Evolutionary conservation across 2,888 invertebrate species (phyloP).

Genomic region (Liodrosophila aerea): DNA sequence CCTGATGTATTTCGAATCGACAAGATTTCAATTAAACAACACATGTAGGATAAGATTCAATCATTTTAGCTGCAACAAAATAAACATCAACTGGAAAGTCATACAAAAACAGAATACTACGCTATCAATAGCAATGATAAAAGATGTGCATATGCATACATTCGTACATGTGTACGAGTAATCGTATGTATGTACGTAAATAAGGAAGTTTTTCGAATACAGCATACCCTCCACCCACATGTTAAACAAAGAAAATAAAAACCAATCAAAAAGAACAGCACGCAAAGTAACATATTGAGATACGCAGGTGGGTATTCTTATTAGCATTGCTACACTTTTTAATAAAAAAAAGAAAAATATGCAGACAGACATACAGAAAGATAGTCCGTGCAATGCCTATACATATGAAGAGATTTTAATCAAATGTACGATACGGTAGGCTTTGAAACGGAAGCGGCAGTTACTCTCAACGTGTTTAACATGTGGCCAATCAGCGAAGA

Average conservation of each 20-base stretch:
- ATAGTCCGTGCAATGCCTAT: not conserved
- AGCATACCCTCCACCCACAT: conserved; percentile 6
- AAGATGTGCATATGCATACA: conserved; percentile 3
- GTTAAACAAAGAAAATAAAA: conserved; percentile 14
- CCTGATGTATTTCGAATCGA: not conserved
- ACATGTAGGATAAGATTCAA: not conserved
- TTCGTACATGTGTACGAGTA: too few relatives aligned
- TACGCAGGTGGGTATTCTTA: conserved; percentile 24
- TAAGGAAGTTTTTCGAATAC: conserved; percentile 13
- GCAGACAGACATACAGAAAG: not conserved
- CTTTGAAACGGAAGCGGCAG: conserved; percentile 17
- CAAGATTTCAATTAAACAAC: not conserved
- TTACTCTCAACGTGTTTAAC: conserved; percentile 53
- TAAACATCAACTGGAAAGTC: conserved; percentile 2
- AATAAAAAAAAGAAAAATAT: conserved; percentile 56
- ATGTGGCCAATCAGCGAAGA: conserved; percentile 64
- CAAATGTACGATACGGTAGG: conserved; percentile 18
- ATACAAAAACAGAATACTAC: not conserved
- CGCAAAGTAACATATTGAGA: conserved; percentile 9
- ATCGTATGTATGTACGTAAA: conserved; percentile 36
- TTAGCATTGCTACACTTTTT: conserved; percentile 55
- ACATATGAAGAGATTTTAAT: conserved; percentile 33
- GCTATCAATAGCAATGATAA: too few relatives aligned
- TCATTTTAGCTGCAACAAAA: not conserved
- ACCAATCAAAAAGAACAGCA: conserved; percentile 47